A percentile compares a stretch with the other conserved stretches of the same genome.
phyloP scores from a whole-genome alignment of 2,888 invertebrate species.

The Acleris sparsana region DNA sequence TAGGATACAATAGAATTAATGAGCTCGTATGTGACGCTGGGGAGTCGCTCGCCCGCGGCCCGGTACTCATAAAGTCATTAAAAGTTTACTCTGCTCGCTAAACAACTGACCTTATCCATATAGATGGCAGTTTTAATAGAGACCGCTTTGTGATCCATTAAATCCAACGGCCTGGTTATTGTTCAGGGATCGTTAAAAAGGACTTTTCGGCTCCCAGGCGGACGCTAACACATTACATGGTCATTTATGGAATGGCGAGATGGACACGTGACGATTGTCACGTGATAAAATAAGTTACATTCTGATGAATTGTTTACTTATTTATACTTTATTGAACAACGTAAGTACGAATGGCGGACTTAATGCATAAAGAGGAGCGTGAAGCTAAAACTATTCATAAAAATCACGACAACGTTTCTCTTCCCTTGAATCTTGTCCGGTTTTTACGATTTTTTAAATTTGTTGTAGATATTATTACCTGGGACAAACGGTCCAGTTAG shows the following conservation, averaged over 20 bases:
- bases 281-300: too few species aligned
- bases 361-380: too few species aligned
- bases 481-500: too few species aligned
- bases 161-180: constrained; percentile 72
- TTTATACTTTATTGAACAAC: too few species aligned
- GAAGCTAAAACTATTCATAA: too few species aligned
- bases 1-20: constrained; percentile 46
- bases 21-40: constrained; percentile 54
- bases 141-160: constrained; percentile 77
- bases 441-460: too few species aligned
- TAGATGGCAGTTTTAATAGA: constrained; percentile 78
- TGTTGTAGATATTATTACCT: too few species aligned
- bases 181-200: constrained; percentile 75
- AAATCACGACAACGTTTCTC: too few species aligned
- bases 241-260: constrained; percentile 1
- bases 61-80: constrained; percentile 77
- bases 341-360: too few species aligned
- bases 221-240: constrained; percentile 16
- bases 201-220: constrained; percentile 49
- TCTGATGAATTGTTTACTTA: too few species aligned
- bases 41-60: constrained; percentile 43
- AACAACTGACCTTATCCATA: constrained; percentile 72
- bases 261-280: background rate
- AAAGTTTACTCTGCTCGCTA: constrained; percentile 73
- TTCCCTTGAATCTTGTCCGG: too few species aligned